phyloP scores from a whole-genome alignment of 2,888 invertebrate species.

The Kuschelorhynchus macadamiae region DNA sequence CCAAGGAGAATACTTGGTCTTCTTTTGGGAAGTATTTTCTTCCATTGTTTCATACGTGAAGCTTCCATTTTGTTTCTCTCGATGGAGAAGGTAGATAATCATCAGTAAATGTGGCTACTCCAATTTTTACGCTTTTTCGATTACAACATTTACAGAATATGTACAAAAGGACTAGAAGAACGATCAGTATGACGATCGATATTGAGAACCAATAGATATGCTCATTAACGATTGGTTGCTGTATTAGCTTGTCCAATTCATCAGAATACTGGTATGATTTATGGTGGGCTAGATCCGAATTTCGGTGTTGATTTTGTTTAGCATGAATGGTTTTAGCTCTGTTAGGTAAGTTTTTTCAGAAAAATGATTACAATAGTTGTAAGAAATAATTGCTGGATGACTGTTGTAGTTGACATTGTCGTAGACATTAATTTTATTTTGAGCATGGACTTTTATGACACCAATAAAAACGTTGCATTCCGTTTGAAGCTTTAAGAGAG shows the following conservation, averaged over 20 bases:
- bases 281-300: conserved; percentile 33
- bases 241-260: too few species aligned
- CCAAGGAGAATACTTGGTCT: too few species aligned
- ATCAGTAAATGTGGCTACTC: not conserved
- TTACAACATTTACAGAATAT: not conserved
- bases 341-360: conserved; percentile 1
- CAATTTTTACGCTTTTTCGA: not conserved
- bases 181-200: not conserved
- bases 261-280: conserved; percentile 11
- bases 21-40: too few species aligned
- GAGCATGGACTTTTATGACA: conserved; percentile 12
- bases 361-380: conserved; percentile 14
- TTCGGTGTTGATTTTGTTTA: conserved; percentile 22
- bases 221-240: conserved; percentile 13
- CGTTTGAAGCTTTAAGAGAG: conserved; percentile 2
- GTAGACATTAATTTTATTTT: not conserved
- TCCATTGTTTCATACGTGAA: too few species aligned
- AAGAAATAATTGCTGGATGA: conserved; percentile 9
- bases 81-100: not conserved
- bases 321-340: conserved; percentile 24
- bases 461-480: conserved; percentile 13
- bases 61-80: too few species aligned
- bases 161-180: too few species aligned
- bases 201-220: conserved; percentile 19
- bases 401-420: conserved; percentile 8